phyloP scores from a whole-genome alignment of 2,888 invertebrate genomes.

The Strigamia maritima region DNA sequence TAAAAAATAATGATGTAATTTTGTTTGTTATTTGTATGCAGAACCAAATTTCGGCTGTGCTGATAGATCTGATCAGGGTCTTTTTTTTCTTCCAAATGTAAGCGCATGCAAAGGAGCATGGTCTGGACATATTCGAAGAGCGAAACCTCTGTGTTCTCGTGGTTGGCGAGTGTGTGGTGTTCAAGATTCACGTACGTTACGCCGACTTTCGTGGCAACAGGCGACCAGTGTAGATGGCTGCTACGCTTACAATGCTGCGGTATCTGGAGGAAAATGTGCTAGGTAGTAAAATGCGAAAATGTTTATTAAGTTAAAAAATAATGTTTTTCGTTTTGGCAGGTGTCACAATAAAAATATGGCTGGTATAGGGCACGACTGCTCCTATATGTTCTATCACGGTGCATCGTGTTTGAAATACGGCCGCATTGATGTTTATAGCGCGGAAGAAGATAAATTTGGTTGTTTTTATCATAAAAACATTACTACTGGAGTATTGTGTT shows the following conservation, averaged over 20 bases:
- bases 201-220: not conserved
- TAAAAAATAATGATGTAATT: too few species aligned
- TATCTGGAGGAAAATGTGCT: not conserved
- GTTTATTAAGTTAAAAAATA: not conserved
- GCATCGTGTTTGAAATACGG: not conserved
- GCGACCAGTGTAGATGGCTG: not conserved
- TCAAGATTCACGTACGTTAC: not conserved
- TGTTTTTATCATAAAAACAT: not conserved
- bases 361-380: not conserved
- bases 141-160: not conserved
- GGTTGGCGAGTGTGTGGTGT: not conserved
- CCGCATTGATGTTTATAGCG: not conserved
- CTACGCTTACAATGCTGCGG: not conserved
- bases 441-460: not conserved
- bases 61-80: not conserved
- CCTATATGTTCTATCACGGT: not conserved
- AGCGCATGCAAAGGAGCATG: not conserved
- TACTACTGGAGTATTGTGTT: conserved; percentile 1
- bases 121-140: not conserved
- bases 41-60: conserved; percentile 4
- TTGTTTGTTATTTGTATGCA: not conserved
- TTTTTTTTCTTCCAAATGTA: not conserved
- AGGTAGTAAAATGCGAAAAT: not conserved
- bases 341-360: not conserved
- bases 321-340: not conserved